phyloP scores from a whole-genome alignment of 2,797 vertebrate genomes.

The Loris lydekkerianus region DNA sequence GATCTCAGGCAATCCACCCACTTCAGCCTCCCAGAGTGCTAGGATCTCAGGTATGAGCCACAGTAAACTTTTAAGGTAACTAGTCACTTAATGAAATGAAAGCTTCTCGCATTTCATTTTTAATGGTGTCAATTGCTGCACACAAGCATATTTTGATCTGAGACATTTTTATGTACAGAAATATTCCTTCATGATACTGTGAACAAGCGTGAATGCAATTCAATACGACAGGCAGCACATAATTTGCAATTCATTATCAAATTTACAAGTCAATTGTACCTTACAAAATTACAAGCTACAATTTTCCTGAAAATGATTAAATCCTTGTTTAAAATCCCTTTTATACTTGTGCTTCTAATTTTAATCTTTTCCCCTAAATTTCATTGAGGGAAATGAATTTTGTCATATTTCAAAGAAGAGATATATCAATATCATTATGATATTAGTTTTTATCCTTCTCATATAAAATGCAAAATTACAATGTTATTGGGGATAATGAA shows the following conservation, averaged over 20 bases:
- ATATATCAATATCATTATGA: neutral
- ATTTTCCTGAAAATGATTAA: neutral
- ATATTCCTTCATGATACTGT: neutral
- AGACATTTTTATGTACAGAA: slow-evolving; percentile 20
- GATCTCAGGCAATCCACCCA: no score
- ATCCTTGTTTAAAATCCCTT: neutral
- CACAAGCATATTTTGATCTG: neutral
- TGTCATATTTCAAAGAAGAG: neutral
- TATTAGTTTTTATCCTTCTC: neutral
- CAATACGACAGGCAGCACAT: neutral
- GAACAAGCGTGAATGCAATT: neutral
- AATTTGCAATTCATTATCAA: slow-evolving; percentile 11
- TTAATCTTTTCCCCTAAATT: neutral
- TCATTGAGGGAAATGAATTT: neutral
- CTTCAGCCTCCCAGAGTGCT: no score
- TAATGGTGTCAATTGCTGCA: neutral
- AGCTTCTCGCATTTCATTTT: neutral
- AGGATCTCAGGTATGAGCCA: no score
- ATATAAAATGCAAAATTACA: neutral
- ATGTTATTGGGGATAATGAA: neutral
- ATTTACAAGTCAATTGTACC: neutral
- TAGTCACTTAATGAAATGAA: slow-evolving; percentile 8
- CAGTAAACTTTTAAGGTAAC: neutral
- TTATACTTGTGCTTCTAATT: neutral
- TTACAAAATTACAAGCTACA: neutral